Evolutionary conservation across 2,888 invertebrate species (phyloP).

Genomic region (Panorpa germanica): DNA sequence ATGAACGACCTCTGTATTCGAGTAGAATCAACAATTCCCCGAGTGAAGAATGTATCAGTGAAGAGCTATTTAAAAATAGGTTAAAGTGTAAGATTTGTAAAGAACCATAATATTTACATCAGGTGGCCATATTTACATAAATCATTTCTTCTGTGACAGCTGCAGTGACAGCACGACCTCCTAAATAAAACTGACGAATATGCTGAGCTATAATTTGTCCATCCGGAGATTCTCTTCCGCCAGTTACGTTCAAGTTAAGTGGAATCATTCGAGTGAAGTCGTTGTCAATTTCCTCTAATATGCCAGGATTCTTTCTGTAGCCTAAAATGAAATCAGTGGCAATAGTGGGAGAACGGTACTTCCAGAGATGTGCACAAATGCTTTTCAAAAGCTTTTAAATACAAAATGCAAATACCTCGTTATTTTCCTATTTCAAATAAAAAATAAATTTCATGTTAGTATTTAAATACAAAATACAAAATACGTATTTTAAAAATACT

Average conservation of each 20-base stretch:
- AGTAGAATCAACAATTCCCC: constrained; percentile 33
- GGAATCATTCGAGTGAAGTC: constrained; percentile 38
- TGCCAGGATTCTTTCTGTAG: constrained; percentile 34
- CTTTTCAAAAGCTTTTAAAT: no score
- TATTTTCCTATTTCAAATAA: no score
- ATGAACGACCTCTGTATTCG: constrained; percentile 23
- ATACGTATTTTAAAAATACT: no score
- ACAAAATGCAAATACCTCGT: no score
- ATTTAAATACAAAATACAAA: no score
- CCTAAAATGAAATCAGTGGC: constrained; percentile 20
- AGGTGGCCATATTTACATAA: constrained; percentile 22
- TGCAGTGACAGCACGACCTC: constrained; percentile 29
- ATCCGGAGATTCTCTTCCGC: constrained; percentile 18
- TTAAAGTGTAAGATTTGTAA: neutral
- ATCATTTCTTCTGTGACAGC: constrained; percentile 36
- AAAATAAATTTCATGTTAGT: no score
- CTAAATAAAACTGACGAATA: constrained; percentile 36
- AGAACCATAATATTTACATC: neutral
- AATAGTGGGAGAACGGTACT: neutral
- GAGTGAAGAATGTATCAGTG: constrained; percentile 41
- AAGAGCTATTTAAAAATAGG: constrained; percentile 26
- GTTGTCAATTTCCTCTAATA: constrained; percentile 30
- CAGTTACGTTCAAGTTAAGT: constrained; percentile 25
- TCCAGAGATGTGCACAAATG: no score
- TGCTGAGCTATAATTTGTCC: constrained; percentile 23